These are phyloP conservation scores for Drosophila colorata DNA, from an alignment of 2,888 invertebrate species.

Conservation along the genomic window DNA sequence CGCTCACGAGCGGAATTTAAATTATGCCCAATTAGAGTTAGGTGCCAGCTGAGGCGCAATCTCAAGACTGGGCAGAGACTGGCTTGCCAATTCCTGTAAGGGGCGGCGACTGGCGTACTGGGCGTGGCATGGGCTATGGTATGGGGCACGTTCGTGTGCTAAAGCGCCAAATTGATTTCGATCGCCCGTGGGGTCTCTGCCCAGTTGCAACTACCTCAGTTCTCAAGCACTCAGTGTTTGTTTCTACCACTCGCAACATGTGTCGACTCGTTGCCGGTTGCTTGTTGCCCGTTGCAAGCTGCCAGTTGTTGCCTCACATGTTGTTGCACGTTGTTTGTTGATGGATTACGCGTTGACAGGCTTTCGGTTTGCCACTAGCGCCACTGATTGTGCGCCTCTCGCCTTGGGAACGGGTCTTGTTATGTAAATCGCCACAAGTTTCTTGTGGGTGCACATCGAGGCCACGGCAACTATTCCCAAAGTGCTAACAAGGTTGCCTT, in stretches of 20 bases:
- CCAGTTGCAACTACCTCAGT: slow-evolving; percentile 16
- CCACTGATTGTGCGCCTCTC: slow-evolving; percentile 74
- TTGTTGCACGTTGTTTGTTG: slow-evolving; percentile 56
- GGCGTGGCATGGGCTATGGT: slow-evolving; percentile 63
- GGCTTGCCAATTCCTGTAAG: slow-evolving; percentile 58
- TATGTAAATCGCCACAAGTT: slow-evolving; percentile 67
- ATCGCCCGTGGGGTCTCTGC: slow-evolving; percentile 72
- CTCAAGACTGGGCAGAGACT: slow-evolving; percentile 19
- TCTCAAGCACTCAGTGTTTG: slow-evolving; percentile 34
- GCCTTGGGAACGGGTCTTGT: slow-evolving; percentile 79
- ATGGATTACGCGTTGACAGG: slow-evolving; percentile 84
- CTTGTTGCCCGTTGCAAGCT: slow-evolving; percentile 16
- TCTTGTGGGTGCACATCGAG: slow-evolving; percentile 71
- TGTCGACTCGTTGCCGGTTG: slow-evolving; percentile 23
- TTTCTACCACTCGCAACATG: slow-evolving; percentile 46
- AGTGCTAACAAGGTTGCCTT: slow-evolving; percentile 74
- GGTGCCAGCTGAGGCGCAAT: slow-evolving; percentile 61
- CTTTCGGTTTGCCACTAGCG: slow-evolving; percentile 60
- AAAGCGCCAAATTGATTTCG: slow-evolving; percentile 81
- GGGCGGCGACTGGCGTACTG: slow-evolving; percentile 52
- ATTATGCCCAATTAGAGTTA: slow-evolving; percentile 84
- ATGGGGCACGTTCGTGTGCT: slow-evolving; percentile 74
- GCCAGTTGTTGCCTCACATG: slow-evolving; percentile 49
- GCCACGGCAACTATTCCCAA: slow-evolving; percentile 34
- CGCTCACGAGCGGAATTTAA: slow-evolving; percentile 84